phyloP scores from a whole-genome alignment of 2,113 vertebrate species.

The Tauraco erythrolophus region DNA sequence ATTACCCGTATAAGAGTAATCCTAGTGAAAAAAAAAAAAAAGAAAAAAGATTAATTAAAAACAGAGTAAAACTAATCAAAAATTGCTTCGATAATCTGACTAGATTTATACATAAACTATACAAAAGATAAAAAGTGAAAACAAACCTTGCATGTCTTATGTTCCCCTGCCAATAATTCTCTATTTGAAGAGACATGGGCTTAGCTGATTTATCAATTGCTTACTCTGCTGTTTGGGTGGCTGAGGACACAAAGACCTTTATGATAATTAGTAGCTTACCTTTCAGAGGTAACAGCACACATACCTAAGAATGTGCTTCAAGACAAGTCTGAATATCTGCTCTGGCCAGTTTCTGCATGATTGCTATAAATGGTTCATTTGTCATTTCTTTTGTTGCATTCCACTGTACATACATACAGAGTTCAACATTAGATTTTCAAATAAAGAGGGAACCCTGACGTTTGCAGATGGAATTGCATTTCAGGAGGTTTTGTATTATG shows the following conservation, averaged over 20 bases:
- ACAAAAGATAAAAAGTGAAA: background rate
- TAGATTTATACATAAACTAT: background rate
- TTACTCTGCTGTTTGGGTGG: background rate
- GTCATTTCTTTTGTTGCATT: constrained; percentile 11
- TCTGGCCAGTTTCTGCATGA: background rate
- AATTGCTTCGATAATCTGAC: background rate
- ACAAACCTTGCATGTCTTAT: background rate
- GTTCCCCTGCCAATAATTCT: background rate
- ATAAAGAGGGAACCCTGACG: background rate
- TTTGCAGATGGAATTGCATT: background rate
- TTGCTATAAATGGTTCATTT: background rate
- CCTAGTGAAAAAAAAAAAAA: background rate
- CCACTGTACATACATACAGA: background rate
- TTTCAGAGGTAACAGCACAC: background rate
- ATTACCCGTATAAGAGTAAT: background rate
- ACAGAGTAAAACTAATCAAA: background rate
- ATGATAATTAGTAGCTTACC: background rate
- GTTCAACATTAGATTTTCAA: background rate
- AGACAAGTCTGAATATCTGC: background rate
- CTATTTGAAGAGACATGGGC: background rate
- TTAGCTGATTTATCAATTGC: background rate
- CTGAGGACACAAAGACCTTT: background rate
- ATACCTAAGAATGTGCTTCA: background rate
- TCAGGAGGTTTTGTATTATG: background rate
- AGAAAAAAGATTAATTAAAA: background rate